Evolutionary conservation across 2,797 vertebrate genomes (phyloP).

Genomic region (Bradypodion pumilum): DNA sequence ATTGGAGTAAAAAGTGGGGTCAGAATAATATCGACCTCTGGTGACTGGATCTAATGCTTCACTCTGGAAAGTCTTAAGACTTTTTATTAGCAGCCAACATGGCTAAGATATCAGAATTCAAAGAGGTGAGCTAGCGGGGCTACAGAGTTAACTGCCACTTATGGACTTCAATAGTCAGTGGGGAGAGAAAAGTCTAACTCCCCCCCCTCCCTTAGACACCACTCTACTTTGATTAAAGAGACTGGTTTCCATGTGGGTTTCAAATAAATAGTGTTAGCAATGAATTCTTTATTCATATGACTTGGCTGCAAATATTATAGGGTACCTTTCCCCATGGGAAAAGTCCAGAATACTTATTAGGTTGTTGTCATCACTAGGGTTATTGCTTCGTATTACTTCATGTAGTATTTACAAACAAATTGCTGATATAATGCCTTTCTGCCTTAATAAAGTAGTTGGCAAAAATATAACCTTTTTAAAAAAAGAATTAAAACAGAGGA

Average conservation of each 20-base stretch:
- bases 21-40: not conserved
- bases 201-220: not conserved
- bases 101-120: slow-evolving; percentile 46
- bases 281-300: not conserved
- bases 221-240: slow-evolving; percentile 1
- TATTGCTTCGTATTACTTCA: no score
- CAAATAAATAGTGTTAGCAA: not conserved
- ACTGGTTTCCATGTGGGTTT: not conserved
- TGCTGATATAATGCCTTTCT: not conserved
- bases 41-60: slow-evolving; percentile 47
- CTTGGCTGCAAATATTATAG: not conserved
- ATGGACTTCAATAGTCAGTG: slow-evolving; percentile 23
- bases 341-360: not conserved
- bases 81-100: slow-evolving; percentile 33
- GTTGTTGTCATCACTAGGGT: not conserved
- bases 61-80: slow-evolving; percentile 45
- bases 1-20: slow-evolving; percentile 10
- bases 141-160: slow-evolving; percentile 54
- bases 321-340: not conserved
- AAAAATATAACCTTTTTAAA: not conserved
- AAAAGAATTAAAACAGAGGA: not conserved
- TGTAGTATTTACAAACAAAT: not conserved
- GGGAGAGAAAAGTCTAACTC: not conserved
- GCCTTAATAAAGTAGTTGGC: not conserved
- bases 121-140: slow-evolving; percentile 38